Percentiles rank a stretch among this genome's conserved stretches.
These are phyloP conservation scores for Carettochelys insculpta DNA, from an alignment of 2,113 vertebrate species.

Conservation along the genomic window DNA sequence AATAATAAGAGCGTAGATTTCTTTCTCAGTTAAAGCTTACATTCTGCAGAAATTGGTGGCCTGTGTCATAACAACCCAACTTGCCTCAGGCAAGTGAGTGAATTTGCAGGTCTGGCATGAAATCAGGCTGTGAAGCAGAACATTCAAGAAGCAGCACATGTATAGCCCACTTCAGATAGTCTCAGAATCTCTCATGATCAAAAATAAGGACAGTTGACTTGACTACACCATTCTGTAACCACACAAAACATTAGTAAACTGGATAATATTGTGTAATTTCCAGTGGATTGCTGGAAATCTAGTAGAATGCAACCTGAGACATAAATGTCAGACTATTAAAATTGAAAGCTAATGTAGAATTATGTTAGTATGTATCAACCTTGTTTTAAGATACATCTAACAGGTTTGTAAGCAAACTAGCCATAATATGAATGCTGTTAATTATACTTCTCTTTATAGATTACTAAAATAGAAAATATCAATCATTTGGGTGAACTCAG, in stretches of 20 bases:
- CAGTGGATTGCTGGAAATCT: background rate
- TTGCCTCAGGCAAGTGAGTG: background rate
- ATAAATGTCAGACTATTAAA: background rate
- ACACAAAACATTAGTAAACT: background rate
- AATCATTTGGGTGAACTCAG: slow-evolving; percentile 85
- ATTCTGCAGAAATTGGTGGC: background rate
- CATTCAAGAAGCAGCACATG: background rate
- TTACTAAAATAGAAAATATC: slow-evolving; percentile 89
- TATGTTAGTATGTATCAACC: background rate
- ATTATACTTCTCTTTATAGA: slow-evolving; percentile 75
- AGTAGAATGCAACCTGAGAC: background rate
- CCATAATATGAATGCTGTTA: background rate
- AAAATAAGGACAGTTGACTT: background rate
- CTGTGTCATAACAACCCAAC: background rate
- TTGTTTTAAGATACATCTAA: rapidly evolving
- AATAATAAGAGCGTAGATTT: background rate
- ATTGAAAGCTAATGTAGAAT: background rate
- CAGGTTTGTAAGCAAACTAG: background rate
- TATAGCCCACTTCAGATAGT: background rate
- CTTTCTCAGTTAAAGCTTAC: background rate
- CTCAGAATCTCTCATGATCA: background rate
- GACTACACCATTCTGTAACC: background rate
- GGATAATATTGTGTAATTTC: background rate
- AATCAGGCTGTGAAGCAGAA: background rate
- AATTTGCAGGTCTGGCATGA: background rate